Conservation (phyloP, 2,888 invertebrate species). For the Miltochrista miniata region DNA sequence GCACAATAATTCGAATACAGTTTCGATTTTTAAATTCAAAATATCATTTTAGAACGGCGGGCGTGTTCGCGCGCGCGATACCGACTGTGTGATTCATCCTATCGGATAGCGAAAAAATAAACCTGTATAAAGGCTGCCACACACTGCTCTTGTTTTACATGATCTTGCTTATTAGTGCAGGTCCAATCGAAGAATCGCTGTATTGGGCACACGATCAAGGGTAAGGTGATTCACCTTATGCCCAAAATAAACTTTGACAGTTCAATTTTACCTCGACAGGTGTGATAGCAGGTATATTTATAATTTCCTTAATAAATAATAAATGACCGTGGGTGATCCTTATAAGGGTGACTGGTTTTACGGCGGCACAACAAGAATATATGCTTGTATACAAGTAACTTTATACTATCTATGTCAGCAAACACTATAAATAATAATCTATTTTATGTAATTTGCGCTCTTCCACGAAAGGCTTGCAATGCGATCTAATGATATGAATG, state of each 20-base stretch:
- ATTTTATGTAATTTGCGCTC: no score
- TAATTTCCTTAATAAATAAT: not conserved
- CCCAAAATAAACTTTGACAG: not conserved
- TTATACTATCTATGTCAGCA: no score
- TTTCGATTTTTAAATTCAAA: constrained; percentile 17
- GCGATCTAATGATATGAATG: no score
- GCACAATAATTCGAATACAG: constrained; percentile 11
- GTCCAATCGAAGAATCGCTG: constrained; percentile 2
- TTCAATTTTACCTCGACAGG: not conserved
- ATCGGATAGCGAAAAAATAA: constrained; percentile 56
- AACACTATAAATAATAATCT: no score
- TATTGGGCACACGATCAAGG: not conserved
- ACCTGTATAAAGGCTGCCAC: constrained; percentile 37
- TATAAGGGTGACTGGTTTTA: no score
- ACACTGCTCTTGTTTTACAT: constrained; percentile 33
- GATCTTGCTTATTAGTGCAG: constrained; percentile 12
- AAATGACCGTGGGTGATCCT: no score
- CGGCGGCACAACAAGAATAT: no score
- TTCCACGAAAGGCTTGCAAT: no score
- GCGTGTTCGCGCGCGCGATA: constrained; percentile 52
- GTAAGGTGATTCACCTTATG: constrained; percentile 1
- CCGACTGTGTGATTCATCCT: constrained; percentile 77
- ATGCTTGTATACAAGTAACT: no score
- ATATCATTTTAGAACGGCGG: constrained; percentile 45
- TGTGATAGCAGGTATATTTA: not conserved